Evolutionary conservation across 1,140 invertebrate genomes (phyloP), one percentile per base, ranked within the genome.

Genomic region (Eueides isabella): DNA sequence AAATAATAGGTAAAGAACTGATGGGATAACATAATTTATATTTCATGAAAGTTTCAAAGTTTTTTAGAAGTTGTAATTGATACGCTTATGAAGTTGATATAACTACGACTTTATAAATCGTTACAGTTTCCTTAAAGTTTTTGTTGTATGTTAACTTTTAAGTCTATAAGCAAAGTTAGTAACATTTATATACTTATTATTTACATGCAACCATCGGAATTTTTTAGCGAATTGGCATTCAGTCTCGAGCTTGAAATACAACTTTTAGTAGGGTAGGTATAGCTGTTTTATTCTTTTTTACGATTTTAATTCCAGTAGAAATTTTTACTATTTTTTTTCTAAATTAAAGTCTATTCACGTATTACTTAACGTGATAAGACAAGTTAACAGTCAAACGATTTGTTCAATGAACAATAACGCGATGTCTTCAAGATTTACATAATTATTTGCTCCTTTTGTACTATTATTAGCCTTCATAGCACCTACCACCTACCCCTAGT

Each of bases 381-480:
- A 67, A 28, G 66, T 74, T 68, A 65, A 23, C 55, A 68, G 61
- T 38, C 64, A 30, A 72, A 44, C 64, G 66, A 41, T 71, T 67
- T 62, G 28, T 16, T 30, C 28, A 68, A 33, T 74, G 61, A 67
- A 28, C 48, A 35, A 71, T 66, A 66, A 62, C 44, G 64, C 33
- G 65, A 71, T 61, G 41, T 64, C 72, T 44, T 72, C 33, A 23
- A 12, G 44, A 78, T 75, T 78, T 72, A 66, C 76, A 78, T 78
- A 78, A 78, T 74, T 55, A 26, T 55, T 70, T n/a, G n/a, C n/a
- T n/a, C n/a, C 35, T 41, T 35, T 26, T 26, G 23, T 55, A n/a
- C 23, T 55, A 7, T 55, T 2, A 23, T 55, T 2, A 26, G 7
- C 11, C 26, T 23, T 23, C n/a, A 48, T 19, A 48, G n/a, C 19